Base-by-base conservation (phyloP, 2,797 vertebrate species). In the Mormyrus proboscirostris region DNA sequence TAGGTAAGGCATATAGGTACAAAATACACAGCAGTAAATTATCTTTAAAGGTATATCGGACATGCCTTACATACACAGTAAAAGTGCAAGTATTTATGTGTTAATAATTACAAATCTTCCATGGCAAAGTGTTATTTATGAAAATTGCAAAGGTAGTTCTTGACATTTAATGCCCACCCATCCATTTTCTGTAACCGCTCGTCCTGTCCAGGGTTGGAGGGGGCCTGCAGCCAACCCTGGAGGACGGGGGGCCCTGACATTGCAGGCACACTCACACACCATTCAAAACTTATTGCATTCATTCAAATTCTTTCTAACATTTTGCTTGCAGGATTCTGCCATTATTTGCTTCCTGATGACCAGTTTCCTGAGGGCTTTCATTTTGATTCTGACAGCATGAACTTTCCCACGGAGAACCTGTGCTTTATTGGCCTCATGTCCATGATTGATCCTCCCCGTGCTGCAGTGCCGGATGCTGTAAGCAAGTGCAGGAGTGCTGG, bases 381-480 rank as follows among this genome's bases (percentile, higher is more conserved):
- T 92, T 97, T 97, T 89, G 97, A 97, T 91, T 95, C 95, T 0
- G 97, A 97, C 0, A 96, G 97, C 0, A 91, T 96, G 87, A 97
- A 97, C 89, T 97, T 97, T 89, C 96, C 97, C 19, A 93, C 97
- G 0, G 96, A 97, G 0, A 96, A 96, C 3, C 94, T 97, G 14
- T 97, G 97, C 92, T 97, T 97, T 16, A 94, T 97, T 1, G 97
- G 97, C 16, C 93, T 97, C 84, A 97, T 97, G 93, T 97, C 97
- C 88, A 97, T 97, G 97, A 97, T 97, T 2, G 97, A 97, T 89
- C 97, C 97, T 29, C 97, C 97, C 0, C 95, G 97, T 89, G 97
- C 97, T 2, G 97, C 97, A 12, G 97, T 97, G 50, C 97, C 97
- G 0, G 97, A 97, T 88, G 97, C 97, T 1, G 97, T 97, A 87